Evolutionary conservation across 2,797 vertebrate species (phyloP).

Genomic region (Catamblyrhynchus diadema): DNA sequence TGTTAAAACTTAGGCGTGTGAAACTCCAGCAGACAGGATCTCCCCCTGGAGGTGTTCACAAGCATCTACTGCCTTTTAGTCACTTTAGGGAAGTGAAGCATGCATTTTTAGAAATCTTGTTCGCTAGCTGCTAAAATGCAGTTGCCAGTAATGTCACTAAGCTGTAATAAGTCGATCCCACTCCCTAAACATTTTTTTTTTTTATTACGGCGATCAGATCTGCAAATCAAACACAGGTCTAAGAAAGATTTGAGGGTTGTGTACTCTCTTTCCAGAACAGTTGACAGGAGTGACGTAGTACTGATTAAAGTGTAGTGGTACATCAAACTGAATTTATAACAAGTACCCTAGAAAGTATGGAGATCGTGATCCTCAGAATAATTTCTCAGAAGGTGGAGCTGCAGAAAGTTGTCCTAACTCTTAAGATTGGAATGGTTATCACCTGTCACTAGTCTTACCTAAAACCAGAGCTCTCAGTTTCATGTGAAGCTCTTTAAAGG

Average conservation of each 20-base stretch:
- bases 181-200: background rate
- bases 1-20: background rate
- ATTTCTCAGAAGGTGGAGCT: background rate
- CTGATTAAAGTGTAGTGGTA: background rate
- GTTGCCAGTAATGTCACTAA: background rate
- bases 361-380: background rate
- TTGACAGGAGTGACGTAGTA: background rate
- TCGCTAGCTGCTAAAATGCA: background rate
- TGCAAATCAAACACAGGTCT: background rate
- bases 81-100: background rate
- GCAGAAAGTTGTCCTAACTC: background rate
- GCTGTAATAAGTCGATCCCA: background rate
- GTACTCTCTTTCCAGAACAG: background rate
- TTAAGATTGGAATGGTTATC: background rate
- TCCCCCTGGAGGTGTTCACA: constrained; percentile 33
- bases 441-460: background rate
- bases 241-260: background rate
- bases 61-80: background rate
- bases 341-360: background rate
- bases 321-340: background rate
- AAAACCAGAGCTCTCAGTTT: background rate
- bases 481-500: background rate
- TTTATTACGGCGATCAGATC: background rate
- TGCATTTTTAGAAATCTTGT: background rate
- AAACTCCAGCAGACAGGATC: constrained; percentile 24